Evolutionary conservation across 2,797 vertebrate species (phyloP).

Genomic region (Coregonus suidteri): DNA sequence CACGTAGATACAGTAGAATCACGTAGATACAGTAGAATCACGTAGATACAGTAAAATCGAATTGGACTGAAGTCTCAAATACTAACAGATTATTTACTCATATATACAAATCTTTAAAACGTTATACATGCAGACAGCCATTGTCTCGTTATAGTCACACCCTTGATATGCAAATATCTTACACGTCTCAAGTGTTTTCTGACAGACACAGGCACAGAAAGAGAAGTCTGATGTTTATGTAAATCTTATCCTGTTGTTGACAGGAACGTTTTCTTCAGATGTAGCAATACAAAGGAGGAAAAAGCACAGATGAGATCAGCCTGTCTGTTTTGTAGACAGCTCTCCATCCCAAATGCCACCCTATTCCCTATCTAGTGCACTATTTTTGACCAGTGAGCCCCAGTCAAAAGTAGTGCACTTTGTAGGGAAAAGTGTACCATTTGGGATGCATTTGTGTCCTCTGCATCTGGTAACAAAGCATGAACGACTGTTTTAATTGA

Average conservation of each 20-base stretch:
- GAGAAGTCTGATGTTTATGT: constrained; percentile 76
- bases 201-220: constrained; percentile 62
- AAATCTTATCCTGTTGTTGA: constrained; percentile 72
- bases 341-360: constrained; percentile 14
- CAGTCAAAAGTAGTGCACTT: neutral
- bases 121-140: constrained; percentile 61
- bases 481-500: constrained; percentile 72
- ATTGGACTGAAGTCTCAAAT: too few species aligned
- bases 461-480: constrained; percentile 69
- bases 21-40: too few species aligned
- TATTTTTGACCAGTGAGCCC: neutral
- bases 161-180: constrained; percentile 78
- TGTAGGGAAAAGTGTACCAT: neutral
- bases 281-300: constrained; percentile 36
- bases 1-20: too few species aligned
- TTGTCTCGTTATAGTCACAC: constrained; percentile 68
- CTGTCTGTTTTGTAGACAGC: constrained; percentile 72
- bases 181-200: constrained; percentile 69
- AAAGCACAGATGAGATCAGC: constrained; percentile 58
- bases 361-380: neutral
- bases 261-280: constrained; percentile 72
- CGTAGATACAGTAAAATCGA: too few species aligned
- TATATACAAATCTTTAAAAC: constrained; percentile 21
- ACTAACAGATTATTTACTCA: neutral
- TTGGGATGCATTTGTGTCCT: constrained; percentile 54